Percentiles rank a stretch among this genome's conserved stretches.
phyloP scores from a whole-genome alignment of 2,797 vertebrate genomes.

The Nannoperca obscura region DNA sequence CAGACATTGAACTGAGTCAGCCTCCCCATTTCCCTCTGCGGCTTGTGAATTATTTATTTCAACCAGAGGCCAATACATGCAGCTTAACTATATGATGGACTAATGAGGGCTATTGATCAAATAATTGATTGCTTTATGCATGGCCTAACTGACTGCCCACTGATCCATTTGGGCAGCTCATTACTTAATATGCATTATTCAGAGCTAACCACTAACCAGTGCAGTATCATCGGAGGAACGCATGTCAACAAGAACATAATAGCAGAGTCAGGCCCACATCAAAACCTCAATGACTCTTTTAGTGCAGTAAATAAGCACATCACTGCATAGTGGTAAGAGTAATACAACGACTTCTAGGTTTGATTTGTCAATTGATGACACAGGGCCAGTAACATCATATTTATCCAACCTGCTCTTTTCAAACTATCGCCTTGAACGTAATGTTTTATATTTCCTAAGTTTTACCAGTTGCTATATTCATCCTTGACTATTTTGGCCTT shows the following conservation, averaged over 20 bases:
- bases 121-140: constrained; percentile 89
- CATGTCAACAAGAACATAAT: constrained; percentile 72
- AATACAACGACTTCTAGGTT: constrained; percentile 43
- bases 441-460: constrained; percentile 33
- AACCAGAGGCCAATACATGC: constrained; percentile 67
- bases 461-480: constrained; percentile 33
- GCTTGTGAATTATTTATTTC: constrained; percentile 82
- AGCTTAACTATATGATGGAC: constrained; percentile 84
- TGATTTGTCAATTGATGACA: constrained; percentile 49
- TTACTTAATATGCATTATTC: constrained; percentile 88
- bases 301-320: constrained; percentile 45
- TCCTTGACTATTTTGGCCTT: constrained; percentile 34
- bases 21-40: constrained; percentile 58
- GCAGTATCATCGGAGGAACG: constrained; percentile 60
- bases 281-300: constrained; percentile 52
- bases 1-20: constrained; percentile 48
- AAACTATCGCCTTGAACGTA: constrained; percentile 39
- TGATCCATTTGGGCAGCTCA: constrained; percentile 83
- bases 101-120: constrained; percentile 85
- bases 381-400: constrained; percentile 32
- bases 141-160: constrained; percentile 82
- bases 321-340: constrained; percentile 26
- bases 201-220: constrained; percentile 75
- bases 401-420: constrained; percentile 44
- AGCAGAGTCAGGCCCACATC: constrained; percentile 51